Conservation (phyloP, 2,797 vertebrate species). For the Anas flavirostris region DNA sequence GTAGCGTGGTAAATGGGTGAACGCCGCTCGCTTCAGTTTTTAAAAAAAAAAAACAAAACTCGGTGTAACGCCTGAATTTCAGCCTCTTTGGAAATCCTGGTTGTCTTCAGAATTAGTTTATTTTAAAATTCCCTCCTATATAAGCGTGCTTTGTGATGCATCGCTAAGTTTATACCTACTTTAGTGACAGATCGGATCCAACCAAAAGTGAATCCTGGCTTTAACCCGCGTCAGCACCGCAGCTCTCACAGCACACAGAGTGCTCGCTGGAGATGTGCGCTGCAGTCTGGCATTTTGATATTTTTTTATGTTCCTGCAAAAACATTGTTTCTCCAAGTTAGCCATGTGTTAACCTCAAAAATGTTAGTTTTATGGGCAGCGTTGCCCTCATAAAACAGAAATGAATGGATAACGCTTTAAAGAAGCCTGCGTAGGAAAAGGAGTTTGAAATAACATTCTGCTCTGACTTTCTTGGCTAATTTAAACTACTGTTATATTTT, state of each 20-base stretch:
- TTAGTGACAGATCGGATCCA: neutral
- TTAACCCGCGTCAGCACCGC: neutral
- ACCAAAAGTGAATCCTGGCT: neutral
- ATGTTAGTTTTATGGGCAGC: slow-evolving; percentile 53
- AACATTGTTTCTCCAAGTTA: slow-evolving; percentile 56
- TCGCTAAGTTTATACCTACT: fast-evolving
- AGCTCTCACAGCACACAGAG: neutral
- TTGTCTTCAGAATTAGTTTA: slow-evolving; percentile 47
- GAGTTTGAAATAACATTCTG: slow-evolving; percentile 66
- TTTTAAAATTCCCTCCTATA: neutral
- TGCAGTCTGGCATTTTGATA: neutral
- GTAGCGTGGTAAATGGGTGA: neutral
- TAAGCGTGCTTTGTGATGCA: too few species aligned
- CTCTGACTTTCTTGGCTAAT: slow-evolving; percentile 42
- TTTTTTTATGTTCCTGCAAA: neutral
- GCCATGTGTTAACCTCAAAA: slow-evolving; percentile 65
- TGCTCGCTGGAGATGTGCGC: neutral
- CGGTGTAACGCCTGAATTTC: slow-evolving; percentile 12
- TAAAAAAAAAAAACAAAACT: neutral
- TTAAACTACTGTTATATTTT: slow-evolving; percentile 71
- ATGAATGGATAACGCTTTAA: slow-evolving; percentile 53
- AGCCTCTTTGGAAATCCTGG: slow-evolving; percentile 34
- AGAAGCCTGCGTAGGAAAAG: slow-evolving; percentile 34
- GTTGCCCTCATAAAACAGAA: slow-evolving; percentile 67
- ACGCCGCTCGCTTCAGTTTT: neutral